Evolutionary conservation across 2,113 vertebrate species (phyloP).

Genomic region (Melanostigma gelatinosum): DNA sequence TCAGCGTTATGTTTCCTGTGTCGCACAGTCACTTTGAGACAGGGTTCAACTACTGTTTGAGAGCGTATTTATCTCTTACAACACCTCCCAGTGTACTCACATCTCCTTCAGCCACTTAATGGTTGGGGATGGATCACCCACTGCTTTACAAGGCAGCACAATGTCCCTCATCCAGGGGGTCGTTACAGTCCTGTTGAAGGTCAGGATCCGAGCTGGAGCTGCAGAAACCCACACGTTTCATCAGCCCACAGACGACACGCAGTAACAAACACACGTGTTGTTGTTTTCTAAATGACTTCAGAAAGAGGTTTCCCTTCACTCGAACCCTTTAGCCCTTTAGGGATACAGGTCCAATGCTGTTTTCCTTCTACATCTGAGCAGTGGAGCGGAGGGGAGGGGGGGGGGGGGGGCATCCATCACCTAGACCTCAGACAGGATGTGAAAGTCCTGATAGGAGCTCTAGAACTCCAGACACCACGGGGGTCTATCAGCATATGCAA

Average conservation of each 20-base stretch:
- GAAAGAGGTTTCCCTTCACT: background rate
- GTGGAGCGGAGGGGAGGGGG: background rate
- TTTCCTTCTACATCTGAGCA: conserved; percentile 10
- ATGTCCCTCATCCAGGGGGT: conserved; percentile 99
- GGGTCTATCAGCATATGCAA: conserved; percentile 48
- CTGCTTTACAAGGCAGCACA: conserved; percentile 93
- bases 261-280: background rate
- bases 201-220: conserved; percentile 96
- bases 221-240: conserved; percentile 30
- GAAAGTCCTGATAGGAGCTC: conserved; percentile 47
- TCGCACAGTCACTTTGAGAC: background rate
- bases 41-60: background rate
- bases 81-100: conserved; percentile 80
- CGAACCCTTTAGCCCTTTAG: background rate
- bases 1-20: background rate
- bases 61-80: background rate
- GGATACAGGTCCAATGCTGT: background rate
- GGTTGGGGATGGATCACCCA: conserved; percentile 94
- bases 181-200: conserved; percentile 95
- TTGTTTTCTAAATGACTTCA: background rate
- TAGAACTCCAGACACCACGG: conserved; percentile 34
- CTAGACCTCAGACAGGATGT: conserved; percentile 28
- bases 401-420: conserved; percentile 46
- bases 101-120: conserved; percentile 99
- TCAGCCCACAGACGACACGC: background rate